Evolutionary conservation across 1,140 invertebrate genomes (phyloP), one percentile per base, ranked within the genome.

Genomic region (Dreissena polymorpha): DNA sequence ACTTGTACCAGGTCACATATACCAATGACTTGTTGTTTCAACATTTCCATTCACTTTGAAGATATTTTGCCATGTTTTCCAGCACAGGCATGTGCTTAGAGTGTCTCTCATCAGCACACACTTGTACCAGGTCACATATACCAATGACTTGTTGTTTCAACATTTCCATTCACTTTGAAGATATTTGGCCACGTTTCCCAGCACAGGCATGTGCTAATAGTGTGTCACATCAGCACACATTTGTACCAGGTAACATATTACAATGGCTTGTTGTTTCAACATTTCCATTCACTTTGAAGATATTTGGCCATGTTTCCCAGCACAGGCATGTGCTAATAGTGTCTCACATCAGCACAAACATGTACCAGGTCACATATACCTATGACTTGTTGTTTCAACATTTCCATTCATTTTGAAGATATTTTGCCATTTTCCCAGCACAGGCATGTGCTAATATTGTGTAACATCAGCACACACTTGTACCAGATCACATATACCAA

Each of bases 201-300:
- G n/a, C n/a, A n/a, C n/a, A n/a, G n/a, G n/a, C n/a, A n/a, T n/a
- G n/a, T n/a, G n/a, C n/a, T n/a, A n/a, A n/a, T n/a, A n/a, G n/a
- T n/a, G n/a, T n/a, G n/a, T n/a, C n/a, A 63, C 7, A 75, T 75
- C 25, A 76, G 73, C 27, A 13, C 73, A 76, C 29, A 25, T 29
- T 64, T 29, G 73, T 64, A 25, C 73, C 51, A 63, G 60, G 73
- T 21, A 39, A 64, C 25, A 76, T 23, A 16, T 10, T 14, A 10
- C 64, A 67, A 14, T n/a, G 18, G n/a, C n/a, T n/a, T n/a, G n/a
- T n/a, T n/a, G n/a, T n/a, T n/a, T n/a, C 5, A 10, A 68, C 25
- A 16, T 16, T 68, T n/a, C n/a, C n/a, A n/a, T n/a, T n/a, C n/a
- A n/a, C n/a, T n/a, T n/a, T n/a, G 25, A 14, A 14, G 25, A 13